Conservation (phyloP, 2,113 vertebrate genomes). For the Ochotona curzoniae region DNA sequence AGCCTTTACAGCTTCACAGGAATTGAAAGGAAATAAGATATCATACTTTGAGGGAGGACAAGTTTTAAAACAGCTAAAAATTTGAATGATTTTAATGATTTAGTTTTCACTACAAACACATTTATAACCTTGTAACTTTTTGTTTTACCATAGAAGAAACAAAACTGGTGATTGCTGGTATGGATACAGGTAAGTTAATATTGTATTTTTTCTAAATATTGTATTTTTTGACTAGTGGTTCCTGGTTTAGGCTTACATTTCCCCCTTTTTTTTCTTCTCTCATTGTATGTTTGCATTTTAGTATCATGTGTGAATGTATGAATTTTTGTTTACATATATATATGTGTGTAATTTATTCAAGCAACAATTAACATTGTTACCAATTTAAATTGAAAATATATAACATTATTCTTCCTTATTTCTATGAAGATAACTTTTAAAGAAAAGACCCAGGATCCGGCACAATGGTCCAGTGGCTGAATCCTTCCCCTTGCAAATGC, state of each 20-base stretch:
- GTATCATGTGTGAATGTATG: not conserved
- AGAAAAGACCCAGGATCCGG: too few species aligned
- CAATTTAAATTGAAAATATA: slow-evolving; percentile 34
- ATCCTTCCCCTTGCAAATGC: too few species aligned
- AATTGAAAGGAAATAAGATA: not conserved
- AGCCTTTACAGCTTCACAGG: not conserved
- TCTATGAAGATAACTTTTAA: too few species aligned
- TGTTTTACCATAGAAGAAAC: slow-evolving; percentile 68
- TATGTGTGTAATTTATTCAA: not conserved
- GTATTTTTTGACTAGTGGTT: not conserved
- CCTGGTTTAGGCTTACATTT: not conserved
- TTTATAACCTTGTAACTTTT: slow-evolving; percentile 17
- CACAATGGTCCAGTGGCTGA: too few species aligned
- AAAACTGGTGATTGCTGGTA: slow-evolving; percentile 69
- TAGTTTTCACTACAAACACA: slow-evolving; percentile 2
- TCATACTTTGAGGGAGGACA: not conserved
- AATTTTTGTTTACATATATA: not conserved
- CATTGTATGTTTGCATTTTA: not conserved
- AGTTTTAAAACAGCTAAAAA: not conserved
- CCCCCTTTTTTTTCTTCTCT: not conserved
- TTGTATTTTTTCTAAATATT: not conserved
- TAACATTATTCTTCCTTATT: not conserved
- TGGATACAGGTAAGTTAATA: slow-evolving; percentile 82
- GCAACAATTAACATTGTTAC: not conserved
- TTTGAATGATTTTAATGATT: slow-evolving; percentile 32